Evolutionary conservation across 2,797 vertebrate genomes (phyloP), one percentile per base, ranked within the genome.

Genomic region (Danio albolineatus): DNA sequence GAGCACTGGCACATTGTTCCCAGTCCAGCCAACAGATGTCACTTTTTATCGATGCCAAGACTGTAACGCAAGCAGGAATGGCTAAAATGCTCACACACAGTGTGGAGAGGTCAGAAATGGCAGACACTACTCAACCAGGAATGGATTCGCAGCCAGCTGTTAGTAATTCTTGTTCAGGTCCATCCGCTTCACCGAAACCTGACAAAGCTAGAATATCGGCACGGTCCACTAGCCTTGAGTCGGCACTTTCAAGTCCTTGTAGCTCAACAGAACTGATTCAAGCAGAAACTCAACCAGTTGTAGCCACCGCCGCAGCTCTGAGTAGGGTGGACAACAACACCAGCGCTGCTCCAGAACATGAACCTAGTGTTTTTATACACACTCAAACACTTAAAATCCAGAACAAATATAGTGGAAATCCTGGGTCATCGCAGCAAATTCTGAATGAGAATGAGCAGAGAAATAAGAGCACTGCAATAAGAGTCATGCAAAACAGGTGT

Each of bases 101-200:
- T 61, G 87, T 91, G 38, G 85, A 90, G 76, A 94, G 93, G 62
- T 91, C 90, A 7, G 90, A 95, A 19, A 89, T 95, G 0, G 96
- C 95, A 0, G 96, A 98, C 83, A 98, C 97, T 9, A 98, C 97
- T 0, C 97, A 98, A 77, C 97, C 97, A 0, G 95, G 96, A 9
- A 94, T 97, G 93, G 97, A 95, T 53, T 81, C 88, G 28, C 81
- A 86, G 51, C 82, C 83, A n/a, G 80, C 83, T 1, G 43, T 71
- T 1, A 83, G 85, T 46, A 89, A 92, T 85, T 83, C 76, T 73
- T 84, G 16, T 65, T 64, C 7, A 17, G 78, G 4, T 0, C 85
- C 56, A 66, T 85, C 74, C 43, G 16, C 84, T 10, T 21, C 74
- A 28, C 76, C 86, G 5, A 85, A 75, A 81, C 79, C 72, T 75